Conservation (phyloP, 2,797 vertebrate genomes). For the Microctenopoma lineatum region DNA sequence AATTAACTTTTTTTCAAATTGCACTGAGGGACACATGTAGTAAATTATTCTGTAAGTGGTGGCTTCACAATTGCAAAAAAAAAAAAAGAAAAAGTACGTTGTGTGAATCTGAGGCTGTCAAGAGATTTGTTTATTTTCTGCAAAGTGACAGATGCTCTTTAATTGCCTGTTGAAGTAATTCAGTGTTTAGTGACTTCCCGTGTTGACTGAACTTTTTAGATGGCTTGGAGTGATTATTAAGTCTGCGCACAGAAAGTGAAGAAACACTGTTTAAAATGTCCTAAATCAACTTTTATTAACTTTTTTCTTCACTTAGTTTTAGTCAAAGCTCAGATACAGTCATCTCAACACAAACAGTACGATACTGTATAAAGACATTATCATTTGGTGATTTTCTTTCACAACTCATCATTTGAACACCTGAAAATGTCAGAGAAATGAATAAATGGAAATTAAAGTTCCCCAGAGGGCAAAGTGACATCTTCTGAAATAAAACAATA, state of each 20-base stretch:
- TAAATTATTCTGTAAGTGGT: conserved; percentile 17
- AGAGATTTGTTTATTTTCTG: conserved; percentile 33
- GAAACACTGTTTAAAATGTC: background rate
- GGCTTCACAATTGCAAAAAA: conserved; percentile 17
- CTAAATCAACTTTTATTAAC: conserved; percentile 1
- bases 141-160: conserved; percentile 33
- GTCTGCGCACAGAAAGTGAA: background rate
- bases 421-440: too few species aligned
- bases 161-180: conserved; percentile 34
- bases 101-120: conserved; percentile 19
- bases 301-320: background rate
- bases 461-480: too few species aligned
- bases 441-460: too few species aligned
- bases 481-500: too few species aligned
- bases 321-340: background rate
- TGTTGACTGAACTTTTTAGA: conserved; percentile 19
- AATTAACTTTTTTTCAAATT: conserved; percentile 18
- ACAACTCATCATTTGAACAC: too few species aligned
- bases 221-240: conserved; percentile 9
- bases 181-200: conserved; percentile 1
- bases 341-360: too few species aligned
- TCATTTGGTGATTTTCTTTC: too few species aligned
- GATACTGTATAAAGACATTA: too few species aligned
- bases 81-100: conserved; percentile 9
- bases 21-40: conserved; percentile 4